Evolutionary conservation across 23 tunicate genomes (phyloP).

Genomic region (Trididemnum clinides): DNA sequence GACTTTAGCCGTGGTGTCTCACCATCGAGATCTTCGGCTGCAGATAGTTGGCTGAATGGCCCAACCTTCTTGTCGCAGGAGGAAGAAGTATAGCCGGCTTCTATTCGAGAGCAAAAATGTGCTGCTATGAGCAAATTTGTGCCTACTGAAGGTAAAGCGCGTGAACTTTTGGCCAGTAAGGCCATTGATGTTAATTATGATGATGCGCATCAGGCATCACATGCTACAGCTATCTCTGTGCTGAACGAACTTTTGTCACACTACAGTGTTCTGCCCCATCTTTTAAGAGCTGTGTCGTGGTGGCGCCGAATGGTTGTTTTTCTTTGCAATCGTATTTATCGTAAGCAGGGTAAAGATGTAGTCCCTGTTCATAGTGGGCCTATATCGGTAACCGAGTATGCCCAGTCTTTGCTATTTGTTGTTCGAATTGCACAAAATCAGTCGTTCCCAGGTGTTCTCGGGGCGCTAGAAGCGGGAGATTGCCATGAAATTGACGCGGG

Average conservation of each 20-base stretch:
- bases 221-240: neutral
- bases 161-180: neutral
- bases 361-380: neutral
- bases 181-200: neutral
- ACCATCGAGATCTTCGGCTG: neutral
- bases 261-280: neutral
- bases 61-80: neutral
- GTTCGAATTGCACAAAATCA: neutral
- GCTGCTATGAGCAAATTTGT: neutral
- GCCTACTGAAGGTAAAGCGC: neutral
- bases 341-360: neutral
- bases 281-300: neutral
- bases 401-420: neutral
- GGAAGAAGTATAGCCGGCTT: neutral
- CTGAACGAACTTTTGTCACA: neutral
- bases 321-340: neutral
- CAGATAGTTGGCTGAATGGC: neutral
- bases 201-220: neutral
- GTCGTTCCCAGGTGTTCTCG: neutral
- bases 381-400: neutral
- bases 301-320: neutral
- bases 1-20: neutral
- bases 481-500: neutral
- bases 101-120: no score
- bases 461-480: neutral